Evolutionary conservation across 2,797 vertebrate genomes (phyloP), one percentile per base, ranked within the genome.

Genomic region (Crocodylus rhombifer): DNA sequence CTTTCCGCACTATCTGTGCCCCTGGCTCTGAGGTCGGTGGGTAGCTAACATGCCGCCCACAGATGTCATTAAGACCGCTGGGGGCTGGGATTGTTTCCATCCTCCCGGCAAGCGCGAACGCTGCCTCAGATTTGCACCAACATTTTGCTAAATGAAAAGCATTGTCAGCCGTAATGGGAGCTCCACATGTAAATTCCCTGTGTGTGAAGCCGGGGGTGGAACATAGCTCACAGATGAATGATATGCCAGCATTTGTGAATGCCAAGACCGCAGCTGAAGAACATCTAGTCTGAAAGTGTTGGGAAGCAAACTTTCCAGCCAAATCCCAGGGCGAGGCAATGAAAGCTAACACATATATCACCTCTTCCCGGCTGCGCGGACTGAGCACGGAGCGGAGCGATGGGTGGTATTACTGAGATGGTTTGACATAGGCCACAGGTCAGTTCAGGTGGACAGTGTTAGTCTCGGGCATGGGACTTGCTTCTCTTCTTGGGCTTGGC

Each of bases 1-100:
- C 95, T 96, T 95, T 95, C 94, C 96, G 95, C 90, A 92, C 85
- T 96, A 96, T 95, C 6, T 86, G 96, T 97, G 96, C 96, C 96
- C 94, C 95, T 96, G 92, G 96, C 95, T 95, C 96, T 85, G 88
- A 89, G 94, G 90, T 96, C 94, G 95, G 75, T 94, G 93, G 94
- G 95, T 80, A 96, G 92, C 81, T 96, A 92, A 96, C 95, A 91
- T 95, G 93, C 94, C 96, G 93, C 94, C 93, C 95, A 93, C 93
- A 96, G 93, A 96, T 92, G 85, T 97, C 62, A 92, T 93, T 95
- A 86, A 90, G 79, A 94, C 82, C 88, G 83, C 93, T 93, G 89
- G 79, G 51, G 90, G 91, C 80, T 95, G 89, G 95, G 84, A 92
- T 94, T 87, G 82, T 94, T 94, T 90, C 93, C 75, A 80, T 89